Conservation (phyloP, 2,888 invertebrate genomes). For the Chrysomela aeneicollis region DNA sequence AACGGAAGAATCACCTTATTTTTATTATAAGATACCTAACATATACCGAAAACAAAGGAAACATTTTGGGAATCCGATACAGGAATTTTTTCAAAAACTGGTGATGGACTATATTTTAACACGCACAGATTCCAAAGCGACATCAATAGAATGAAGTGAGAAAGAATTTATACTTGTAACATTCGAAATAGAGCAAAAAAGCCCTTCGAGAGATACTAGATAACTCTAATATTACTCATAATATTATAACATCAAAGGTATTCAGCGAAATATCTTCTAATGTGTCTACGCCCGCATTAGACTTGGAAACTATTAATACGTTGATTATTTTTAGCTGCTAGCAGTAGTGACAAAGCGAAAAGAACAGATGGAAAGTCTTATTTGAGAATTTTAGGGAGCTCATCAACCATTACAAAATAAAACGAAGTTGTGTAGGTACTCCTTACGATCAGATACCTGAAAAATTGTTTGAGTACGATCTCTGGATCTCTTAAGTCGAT, state of each 20-base stretch:
- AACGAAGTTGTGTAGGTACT: not conserved
- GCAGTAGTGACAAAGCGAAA: constrained; percentile 5
- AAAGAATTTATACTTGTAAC: too few relatives aligned
- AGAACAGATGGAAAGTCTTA: constrained; percentile 5
- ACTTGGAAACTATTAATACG: constrained; percentile 5
- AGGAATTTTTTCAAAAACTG: too few relatives aligned
- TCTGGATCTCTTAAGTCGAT: too few relatives aligned
- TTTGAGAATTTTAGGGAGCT: constrained; percentile 7
- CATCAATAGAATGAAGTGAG: too few relatives aligned
- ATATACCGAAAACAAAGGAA: too few relatives aligned
- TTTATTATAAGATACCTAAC: too few relatives aligned
- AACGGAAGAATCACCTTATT: too few relatives aligned
- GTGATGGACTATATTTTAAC: too few relatives aligned
- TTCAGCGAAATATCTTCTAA: constrained; percentile 5
- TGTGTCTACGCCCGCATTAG: constrained; percentile 7
- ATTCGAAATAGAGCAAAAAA: too few relatives aligned
- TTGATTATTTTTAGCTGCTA: not conserved
- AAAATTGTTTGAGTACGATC: not conserved
- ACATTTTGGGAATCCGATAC: too few relatives aligned
- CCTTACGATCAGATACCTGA: not conserved
- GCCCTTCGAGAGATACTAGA: too few relatives aligned
- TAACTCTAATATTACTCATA: constrained; percentile 2
- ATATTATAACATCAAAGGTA: constrained; percentile 5
- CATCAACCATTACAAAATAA: constrained; percentile 5
- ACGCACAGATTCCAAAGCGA: too few relatives aligned